phyloP scores from a whole-genome alignment of 2,113 vertebrate genomes.

The Gallinago jamesoni region DNA sequence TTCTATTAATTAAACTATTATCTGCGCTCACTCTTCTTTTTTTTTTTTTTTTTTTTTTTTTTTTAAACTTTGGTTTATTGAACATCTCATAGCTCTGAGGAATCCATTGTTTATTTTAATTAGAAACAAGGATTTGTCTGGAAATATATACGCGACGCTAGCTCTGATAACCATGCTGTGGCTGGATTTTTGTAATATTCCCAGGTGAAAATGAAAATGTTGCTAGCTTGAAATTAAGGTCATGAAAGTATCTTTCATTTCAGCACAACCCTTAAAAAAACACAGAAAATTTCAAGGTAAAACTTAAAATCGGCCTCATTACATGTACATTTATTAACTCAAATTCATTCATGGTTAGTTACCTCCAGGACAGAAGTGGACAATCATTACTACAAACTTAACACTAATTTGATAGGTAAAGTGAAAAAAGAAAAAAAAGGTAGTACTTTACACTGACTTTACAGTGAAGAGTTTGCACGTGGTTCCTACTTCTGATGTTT shows the following conservation, averaged over 20 bases:
- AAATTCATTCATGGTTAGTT: neutral
- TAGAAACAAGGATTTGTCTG: conserved; percentile 64
- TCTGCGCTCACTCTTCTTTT: neutral
- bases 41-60: neutral
- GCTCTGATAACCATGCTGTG: neutral
- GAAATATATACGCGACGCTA: neutral
- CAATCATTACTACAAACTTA: neutral
- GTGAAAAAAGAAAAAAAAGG: neutral
- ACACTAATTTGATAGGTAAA: neutral
- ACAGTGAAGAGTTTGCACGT: neutral
- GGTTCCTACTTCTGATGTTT: neutral
- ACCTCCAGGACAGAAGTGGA: neutral
- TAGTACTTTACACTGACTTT: neutral
- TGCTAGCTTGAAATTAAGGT: neutral
- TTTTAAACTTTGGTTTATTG: conserved; percentile 19
- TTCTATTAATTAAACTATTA: conserved; percentile 81
- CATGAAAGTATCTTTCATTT: conserved; percentile 1
- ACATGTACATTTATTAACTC: neutral
- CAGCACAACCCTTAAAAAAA: neutral
- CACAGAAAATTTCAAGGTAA: neutral
- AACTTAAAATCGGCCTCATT: neutral
- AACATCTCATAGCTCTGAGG: conserved; percentile 64
- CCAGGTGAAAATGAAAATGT: neutral
- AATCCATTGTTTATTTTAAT: conserved; percentile 77
- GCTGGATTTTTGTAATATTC: neutral